Percentiles rank a stretch among this genome's conserved stretches.
phyloP scores from a whole-genome alignment of 1,140 invertebrate genomes.

The Drosophila tristis region DNA sequence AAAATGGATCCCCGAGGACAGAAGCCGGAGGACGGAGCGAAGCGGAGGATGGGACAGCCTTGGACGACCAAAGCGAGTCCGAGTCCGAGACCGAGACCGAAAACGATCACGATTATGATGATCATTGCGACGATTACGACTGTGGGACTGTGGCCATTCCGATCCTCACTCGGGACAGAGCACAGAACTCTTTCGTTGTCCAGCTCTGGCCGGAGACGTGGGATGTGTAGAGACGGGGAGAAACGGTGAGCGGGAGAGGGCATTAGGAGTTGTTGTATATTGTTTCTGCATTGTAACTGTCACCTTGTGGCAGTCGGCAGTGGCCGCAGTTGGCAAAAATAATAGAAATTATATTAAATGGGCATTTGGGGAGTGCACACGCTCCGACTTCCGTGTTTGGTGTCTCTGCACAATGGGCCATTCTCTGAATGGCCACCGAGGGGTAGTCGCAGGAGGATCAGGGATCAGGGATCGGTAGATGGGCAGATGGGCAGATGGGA shows the following conservation, averaged over 20 bases:
- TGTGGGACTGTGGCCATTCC: constrained; percentile 19
- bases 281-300: constrained; percentile 80
- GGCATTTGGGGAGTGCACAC: constrained; percentile 74
- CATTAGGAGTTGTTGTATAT: constrained; percentile 68
- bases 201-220: too few species aligned
- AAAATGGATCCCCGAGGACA: constrained; percentile 75
- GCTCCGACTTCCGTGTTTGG: constrained; percentile 70
- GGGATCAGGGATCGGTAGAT: background rate
- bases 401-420: constrained; percentile 67
- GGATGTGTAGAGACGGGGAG: too few species aligned
- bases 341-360: constrained; percentile 82
- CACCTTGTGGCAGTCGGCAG: constrained; percentile 70
- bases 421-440: constrained; percentile 24
- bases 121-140: constrained; percentile 61
- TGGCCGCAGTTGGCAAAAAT: constrained; percentile 64
- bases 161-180: too few species aligned
- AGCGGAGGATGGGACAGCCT: constrained; percentile 43
- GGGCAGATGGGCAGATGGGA: too few species aligned
- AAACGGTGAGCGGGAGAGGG: background rate
- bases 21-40: too few species aligned
- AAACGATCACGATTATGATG: constrained; percentile 79
- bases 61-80: constrained; percentile 26
- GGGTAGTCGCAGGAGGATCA: constrained; percentile 12
- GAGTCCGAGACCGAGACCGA: constrained; percentile 4
- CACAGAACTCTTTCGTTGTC: too few species aligned